Conservation (phyloP, 2,113 vertebrate species). For the Okapia johnstoni region DNA sequence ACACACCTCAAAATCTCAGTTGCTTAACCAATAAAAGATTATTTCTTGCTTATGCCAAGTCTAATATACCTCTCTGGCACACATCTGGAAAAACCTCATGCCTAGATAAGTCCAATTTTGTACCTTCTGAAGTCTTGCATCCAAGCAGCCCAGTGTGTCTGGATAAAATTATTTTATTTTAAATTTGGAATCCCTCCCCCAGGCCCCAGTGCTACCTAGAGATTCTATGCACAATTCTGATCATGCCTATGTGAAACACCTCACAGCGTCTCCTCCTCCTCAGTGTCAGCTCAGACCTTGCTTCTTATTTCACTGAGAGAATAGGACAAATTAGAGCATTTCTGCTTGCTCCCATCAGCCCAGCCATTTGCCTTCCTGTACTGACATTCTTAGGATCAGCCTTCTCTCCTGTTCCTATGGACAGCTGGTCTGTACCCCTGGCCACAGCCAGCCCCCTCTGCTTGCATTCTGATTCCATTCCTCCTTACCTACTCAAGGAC, state of each 20-base stretch:
- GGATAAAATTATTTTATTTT: neutral
- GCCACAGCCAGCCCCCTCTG: no score
- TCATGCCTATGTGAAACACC: fast-evolving
- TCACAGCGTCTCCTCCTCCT: neutral
- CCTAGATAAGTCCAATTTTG: neutral
- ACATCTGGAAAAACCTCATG: fast-evolving
- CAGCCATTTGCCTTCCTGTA: fast-evolving
- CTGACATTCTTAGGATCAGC: fast-evolving
- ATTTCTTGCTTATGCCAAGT: neutral
- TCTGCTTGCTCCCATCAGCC: neutral
- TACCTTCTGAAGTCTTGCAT: neutral
- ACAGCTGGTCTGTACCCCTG: fast-evolving
- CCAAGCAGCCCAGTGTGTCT: neutral
- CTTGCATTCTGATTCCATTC: fast-evolving
- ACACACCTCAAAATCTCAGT: neutral
- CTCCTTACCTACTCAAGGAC: neutral
- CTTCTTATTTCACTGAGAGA: neutral
- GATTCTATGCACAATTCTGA: fast-evolving
- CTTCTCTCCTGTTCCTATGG: neutral
- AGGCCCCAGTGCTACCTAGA: neutral
- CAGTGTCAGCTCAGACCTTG: neutral
- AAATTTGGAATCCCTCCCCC: no score
- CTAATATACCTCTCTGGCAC: fast-evolving
- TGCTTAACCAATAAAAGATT: neutral
- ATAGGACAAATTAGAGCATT: neutral